These are phyloP conservation scores for Paratilapia polleni DNA, from an alignment of 2,113 vertebrate genomes.

Conservation along the genomic window DNA sequence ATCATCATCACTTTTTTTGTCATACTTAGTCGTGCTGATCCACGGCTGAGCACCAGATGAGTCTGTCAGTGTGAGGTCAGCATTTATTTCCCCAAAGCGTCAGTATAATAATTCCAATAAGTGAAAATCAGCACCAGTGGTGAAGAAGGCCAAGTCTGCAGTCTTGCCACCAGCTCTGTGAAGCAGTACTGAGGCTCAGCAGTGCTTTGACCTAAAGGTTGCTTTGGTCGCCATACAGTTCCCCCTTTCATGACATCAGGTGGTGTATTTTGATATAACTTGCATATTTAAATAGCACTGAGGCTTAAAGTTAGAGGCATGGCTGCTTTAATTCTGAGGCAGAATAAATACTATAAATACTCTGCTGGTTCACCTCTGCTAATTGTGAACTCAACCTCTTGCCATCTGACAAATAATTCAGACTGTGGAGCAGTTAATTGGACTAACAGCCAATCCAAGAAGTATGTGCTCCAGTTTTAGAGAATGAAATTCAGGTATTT, in stretches of 20 bases:
- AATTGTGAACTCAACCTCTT: too few relatives aligned
- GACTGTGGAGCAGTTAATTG: background rate
- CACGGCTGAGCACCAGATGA: background rate
- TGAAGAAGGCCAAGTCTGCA: background rate
- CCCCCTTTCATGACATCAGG: too few relatives aligned
- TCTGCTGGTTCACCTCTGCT: too few relatives aligned
- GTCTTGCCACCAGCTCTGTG: background rate
- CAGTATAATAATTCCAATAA: background rate
- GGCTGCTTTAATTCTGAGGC: too few relatives aligned
- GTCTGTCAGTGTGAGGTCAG: background rate
- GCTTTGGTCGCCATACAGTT: too few relatives aligned
- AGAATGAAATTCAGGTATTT: background rate
- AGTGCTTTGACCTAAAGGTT: background rate
- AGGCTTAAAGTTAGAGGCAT: too few relatives aligned
- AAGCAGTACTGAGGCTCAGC: background rate
- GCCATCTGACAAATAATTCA: background rate
- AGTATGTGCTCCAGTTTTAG: too few relatives aligned
- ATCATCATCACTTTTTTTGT: slow-evolving; percentile 27
- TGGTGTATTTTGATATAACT: too few relatives aligned
- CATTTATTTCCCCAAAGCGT: background rate
- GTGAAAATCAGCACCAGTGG: background rate
- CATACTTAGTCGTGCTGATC: slow-evolving; percentile 6
- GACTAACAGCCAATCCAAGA: background rate
- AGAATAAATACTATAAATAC: too few relatives aligned
- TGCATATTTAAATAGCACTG: too few relatives aligned